Percentiles rank a stretch among this genome's conserved stretches.
Conservation (phyloP, 2,888 invertebrate species). For the Amblyjoppa fuscipennis region DNA sequence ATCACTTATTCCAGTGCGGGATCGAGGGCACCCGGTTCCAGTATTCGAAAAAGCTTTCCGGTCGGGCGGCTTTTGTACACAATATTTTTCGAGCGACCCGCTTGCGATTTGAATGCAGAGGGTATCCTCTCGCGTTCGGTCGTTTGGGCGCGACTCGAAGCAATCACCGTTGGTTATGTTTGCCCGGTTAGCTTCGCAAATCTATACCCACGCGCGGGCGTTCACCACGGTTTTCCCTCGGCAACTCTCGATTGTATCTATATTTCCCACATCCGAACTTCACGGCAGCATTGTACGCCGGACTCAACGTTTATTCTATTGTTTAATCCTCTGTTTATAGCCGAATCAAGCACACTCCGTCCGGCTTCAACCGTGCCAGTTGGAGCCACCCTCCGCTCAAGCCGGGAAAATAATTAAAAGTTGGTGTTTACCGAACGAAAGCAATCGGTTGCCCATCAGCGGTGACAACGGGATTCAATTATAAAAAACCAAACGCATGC, state of each 20-base stretch:
- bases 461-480: constrained; percentile 80
- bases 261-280: constrained; percentile 63
- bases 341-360: constrained; percentile 71
- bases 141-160: constrained; percentile 75
- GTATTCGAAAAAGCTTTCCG: constrained; percentile 38
- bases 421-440: constrained; percentile 80
- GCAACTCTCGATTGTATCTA: constrained; percentile 16
- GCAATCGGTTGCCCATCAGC: constrained; percentile 79
- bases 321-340: constrained; percentile 76
- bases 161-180: constrained; percentile 80
- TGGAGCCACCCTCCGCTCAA: constrained; percentile 40
- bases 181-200: constrained; percentile 77
- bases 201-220: constrained; percentile 49
- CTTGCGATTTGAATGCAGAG: constrained; percentile 75
- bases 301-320: constrained; percentile 73
- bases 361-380: constrained; percentile 30
- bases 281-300: constrained; percentile 46
- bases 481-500: constrained; percentile 77
- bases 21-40: not conserved
- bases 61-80: constrained; percentile 68
- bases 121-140: constrained; percentile 41
- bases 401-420: constrained; percentile 79
- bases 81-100: constrained; percentile 66
- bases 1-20: not conserved
- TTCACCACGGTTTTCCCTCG: constrained; percentile 40